Evolutionary conservation across 2,797 vertebrate genomes (phyloP).

Genomic region (Aeoliscus strigatus): DNA sequence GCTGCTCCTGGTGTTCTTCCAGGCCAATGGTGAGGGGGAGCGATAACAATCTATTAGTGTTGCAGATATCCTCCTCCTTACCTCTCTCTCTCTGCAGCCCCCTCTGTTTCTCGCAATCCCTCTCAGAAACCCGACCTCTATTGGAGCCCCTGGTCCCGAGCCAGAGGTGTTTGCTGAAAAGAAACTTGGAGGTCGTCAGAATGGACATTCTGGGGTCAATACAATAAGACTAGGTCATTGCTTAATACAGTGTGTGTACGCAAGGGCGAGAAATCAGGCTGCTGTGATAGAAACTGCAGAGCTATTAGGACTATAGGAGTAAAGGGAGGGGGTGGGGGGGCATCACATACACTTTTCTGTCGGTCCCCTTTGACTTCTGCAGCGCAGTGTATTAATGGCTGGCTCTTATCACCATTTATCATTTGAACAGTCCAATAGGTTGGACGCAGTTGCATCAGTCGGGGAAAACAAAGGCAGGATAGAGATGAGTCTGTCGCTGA

Average conservation of each 20-base stretch:
- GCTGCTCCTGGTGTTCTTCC: slow-evolving; percentile 75
- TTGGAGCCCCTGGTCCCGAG: slow-evolving; percentile 46
- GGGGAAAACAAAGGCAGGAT: slow-evolving; percentile 57
- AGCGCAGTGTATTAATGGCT: slow-evolving; percentile 70
- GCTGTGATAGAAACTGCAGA: slow-evolving; percentile 37
- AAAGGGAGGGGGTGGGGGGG: slow-evolving; percentile 5
- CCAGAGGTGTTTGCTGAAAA: slow-evolving; percentile 56
- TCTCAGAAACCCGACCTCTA: slow-evolving; percentile 54
- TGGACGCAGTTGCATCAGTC: slow-evolving; percentile 52
- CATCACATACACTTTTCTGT: slow-evolving; percentile 66
- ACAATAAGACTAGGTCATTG: slow-evolving; percentile 58
- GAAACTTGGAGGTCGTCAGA: slow-evolving; percentile 68
- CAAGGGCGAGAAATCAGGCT: slow-evolving; percentile 43
- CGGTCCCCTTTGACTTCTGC: slow-evolving; percentile 64
- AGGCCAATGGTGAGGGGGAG: slow-evolving; percentile 70
- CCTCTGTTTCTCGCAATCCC: slow-evolving; percentile 51
- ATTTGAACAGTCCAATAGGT: slow-evolving; percentile 69
- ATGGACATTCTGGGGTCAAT: slow-evolving; percentile 53
- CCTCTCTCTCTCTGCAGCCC: slow-evolving; percentile 50
- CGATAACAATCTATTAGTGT: slow-evolving; percentile 82
- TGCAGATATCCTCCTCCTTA: slow-evolving; percentile 74
- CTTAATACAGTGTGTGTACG: slow-evolving; percentile 47
- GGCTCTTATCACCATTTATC: slow-evolving; percentile 71
- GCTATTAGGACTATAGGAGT: slow-evolving; percentile 49
- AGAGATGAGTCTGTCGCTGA: slow-evolving; percentile 54